phyloP scores from a whole-genome alignment of 2,797 vertebrate genomes.

The Odontamblyopus rebecca region DNA sequence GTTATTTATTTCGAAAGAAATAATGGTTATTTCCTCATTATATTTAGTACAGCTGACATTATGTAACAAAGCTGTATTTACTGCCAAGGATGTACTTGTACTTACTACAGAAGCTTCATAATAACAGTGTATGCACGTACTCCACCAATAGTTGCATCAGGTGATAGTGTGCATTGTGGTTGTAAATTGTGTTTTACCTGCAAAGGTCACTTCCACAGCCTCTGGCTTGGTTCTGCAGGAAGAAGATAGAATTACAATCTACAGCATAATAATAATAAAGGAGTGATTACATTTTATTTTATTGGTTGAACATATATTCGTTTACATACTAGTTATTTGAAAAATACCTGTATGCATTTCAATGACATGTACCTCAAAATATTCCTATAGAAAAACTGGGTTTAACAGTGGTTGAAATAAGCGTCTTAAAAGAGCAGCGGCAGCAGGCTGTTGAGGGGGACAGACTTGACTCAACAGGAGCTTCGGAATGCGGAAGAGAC shows the following conservation, averaged over 20 bases:
- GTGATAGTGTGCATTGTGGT: not conserved
- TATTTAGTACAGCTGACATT: not conserved
- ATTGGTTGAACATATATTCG: not conserved
- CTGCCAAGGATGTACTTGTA: not conserved
- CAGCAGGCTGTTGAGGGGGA: not conserved
- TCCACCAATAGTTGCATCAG: not conserved
- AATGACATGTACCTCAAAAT: not conserved
- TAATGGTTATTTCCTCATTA: not conserved
- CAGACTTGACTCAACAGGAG: slow-evolving; percentile 63
- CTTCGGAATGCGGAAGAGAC: slow-evolving; percentile 71
- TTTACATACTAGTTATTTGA: not conserved
- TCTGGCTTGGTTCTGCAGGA: slow-evolving; percentile 94
- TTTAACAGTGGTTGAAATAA: slow-evolving; percentile 3
- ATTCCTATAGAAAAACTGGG: not conserved
- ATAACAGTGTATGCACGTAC: not conserved
- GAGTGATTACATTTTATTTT: not conserved
- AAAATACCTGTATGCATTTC: not conserved
- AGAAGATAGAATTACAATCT: not conserved
- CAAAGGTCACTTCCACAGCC: slow-evolving; percentile 97
- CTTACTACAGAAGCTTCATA: not conserved
- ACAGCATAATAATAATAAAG: not conserved
- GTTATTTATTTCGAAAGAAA: not conserved
- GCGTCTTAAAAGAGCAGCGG: slow-evolving; percentile 1
- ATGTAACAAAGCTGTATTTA: not conserved
- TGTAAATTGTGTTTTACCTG: slow-evolving; percentile 79